Conservation (phyloP, 2,888 invertebrate species). For the Pristionchus entomophagus region DNA sequence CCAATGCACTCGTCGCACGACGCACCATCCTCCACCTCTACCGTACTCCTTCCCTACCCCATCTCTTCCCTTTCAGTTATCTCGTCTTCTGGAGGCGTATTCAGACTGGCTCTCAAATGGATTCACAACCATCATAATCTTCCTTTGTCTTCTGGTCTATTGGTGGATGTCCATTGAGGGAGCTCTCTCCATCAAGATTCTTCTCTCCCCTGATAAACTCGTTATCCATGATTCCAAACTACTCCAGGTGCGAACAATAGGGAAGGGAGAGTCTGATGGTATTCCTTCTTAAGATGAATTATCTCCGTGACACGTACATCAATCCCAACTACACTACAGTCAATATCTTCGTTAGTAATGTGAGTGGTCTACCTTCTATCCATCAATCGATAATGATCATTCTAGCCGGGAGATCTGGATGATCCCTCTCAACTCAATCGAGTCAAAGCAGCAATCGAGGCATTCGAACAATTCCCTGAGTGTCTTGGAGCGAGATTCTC, state of each 20-base stretch:
- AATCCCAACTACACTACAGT: conserved; percentile 70
- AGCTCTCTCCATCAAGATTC: conserved; percentile 64
- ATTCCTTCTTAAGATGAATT: conserved; percentile 64
- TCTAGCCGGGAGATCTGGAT: conserved; percentile 66
- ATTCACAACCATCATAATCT: conserved; percentile 68
- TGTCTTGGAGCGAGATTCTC: conserved; percentile 68
- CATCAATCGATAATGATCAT: not conserved
- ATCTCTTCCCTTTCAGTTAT: conserved; percentile 41
- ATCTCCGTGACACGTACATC: conserved; percentile 67
- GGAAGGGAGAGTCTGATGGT: not conserved
- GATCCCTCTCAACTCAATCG: conserved; percentile 56
- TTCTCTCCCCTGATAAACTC: conserved; percentile 69
- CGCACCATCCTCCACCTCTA: conserved; percentile 7
- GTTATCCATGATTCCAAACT: conserved; percentile 70
- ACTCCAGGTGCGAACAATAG: conserved; percentile 56
- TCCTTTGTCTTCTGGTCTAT: conserved; percentile 63
- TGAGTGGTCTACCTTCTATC: conserved; percentile 36
- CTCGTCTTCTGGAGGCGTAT: conserved; percentile 61
- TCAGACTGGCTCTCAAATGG: conserved; percentile 69
- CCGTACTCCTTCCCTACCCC: not conserved
- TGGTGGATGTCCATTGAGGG: conserved; percentile 61
- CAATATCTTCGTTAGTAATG: conserved; percentile 69
- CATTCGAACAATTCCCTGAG: conserved; percentile 68
- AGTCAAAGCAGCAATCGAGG: conserved; percentile 59
- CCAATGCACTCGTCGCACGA: not conserved